A percentile compares a stretch with the other conserved stretches of the same genome.
These are phyloP conservation scores for Leptopilina syphax DNA, from an alignment of 2,888 invertebrate genomes.

Conservation along the genomic window DNA sequence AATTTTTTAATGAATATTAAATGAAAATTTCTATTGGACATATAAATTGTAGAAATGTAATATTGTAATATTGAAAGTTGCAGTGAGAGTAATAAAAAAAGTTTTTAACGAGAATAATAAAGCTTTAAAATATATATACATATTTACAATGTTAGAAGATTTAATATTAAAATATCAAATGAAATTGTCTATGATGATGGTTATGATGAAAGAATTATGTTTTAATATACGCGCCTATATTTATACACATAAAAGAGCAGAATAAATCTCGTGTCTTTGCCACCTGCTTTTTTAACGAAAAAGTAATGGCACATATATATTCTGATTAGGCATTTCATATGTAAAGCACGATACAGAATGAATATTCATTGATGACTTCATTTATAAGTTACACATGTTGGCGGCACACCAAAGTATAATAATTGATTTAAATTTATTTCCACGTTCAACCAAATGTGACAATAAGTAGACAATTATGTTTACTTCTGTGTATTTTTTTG, in stretches of 20 bases:
- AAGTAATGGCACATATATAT: not conserved
- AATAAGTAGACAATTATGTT: not conserved
- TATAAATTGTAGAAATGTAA: not conserved
- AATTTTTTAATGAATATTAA: not conserved
- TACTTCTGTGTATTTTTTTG: not conserved
- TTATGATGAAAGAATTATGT: not conserved
- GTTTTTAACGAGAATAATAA: not conserved
- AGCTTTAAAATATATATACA: not conserved
- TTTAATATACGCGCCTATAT: no score
- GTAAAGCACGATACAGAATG: slow-evolving; percentile 29
- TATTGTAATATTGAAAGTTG: not conserved
- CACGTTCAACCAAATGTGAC: not conserved
- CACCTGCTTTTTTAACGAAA: not conserved
- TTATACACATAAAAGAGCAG: not conserved
- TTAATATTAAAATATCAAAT: not conserved
- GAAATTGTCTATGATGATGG: not conserved
- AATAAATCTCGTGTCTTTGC: not conserved
- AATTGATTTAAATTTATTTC: slow-evolving; percentile 13
- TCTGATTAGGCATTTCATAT: slow-evolving; percentile 28
- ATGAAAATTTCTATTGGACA: not conserved
- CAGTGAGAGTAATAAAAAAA: not conserved
- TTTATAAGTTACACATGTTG: slow-evolving; percentile 25
- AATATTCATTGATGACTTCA: slow-evolving; percentile 31
- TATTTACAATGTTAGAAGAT: not conserved
- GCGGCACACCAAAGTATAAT: slow-evolving; percentile 11